Percentiles rank a stretch among this genome's conserved stretches.
Evolutionary conservation across 1,140 invertebrate genomes (phyloP).

Genomic region (Zeugodacus cucurbitae): DNA sequence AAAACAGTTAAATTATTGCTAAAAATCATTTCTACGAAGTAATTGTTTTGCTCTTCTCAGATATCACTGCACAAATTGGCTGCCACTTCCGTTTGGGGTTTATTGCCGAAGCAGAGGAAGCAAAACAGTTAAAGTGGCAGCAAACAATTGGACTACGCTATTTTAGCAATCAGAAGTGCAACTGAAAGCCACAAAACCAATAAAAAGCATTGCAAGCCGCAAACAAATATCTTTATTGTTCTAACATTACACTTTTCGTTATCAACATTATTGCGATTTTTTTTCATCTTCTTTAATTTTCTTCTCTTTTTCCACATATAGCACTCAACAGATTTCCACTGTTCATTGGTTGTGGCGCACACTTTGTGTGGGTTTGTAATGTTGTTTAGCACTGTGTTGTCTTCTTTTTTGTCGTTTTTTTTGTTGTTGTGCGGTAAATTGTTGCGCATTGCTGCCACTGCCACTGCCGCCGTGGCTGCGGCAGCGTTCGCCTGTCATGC

Average conservation of each 20-base stretch:
- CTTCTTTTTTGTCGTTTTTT: background rate
- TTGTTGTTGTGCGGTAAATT: slow-evolving; percentile 19
- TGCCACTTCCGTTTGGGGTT: background rate
- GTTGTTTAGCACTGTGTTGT: background rate
- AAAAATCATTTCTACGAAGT: no score
- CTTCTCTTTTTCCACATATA: background rate
- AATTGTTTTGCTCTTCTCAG: no score
- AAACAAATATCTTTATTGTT: slow-evolving; percentile 35
- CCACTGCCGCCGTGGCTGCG: background rate
- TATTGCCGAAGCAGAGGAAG: background rate
- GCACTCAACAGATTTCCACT: background rate
- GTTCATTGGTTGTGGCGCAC: background rate
- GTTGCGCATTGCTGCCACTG: slow-evolving; percentile 27
- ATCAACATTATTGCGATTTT: background rate
- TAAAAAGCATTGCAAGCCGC: background rate
- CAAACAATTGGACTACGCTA: background rate
- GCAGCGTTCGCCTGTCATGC: slow-evolving; percentile 8
- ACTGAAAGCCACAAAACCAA: background rate
- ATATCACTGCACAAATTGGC: background rate
- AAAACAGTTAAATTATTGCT: no score
- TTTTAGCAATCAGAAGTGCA: background rate
- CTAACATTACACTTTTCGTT: background rate
- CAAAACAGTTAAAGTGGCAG: background rate
- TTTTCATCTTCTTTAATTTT: background rate
- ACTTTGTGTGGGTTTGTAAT: background rate